Conservation (phyloP, 1,140 invertebrate genomes). For the Bathynomus jamesi region DNA sequence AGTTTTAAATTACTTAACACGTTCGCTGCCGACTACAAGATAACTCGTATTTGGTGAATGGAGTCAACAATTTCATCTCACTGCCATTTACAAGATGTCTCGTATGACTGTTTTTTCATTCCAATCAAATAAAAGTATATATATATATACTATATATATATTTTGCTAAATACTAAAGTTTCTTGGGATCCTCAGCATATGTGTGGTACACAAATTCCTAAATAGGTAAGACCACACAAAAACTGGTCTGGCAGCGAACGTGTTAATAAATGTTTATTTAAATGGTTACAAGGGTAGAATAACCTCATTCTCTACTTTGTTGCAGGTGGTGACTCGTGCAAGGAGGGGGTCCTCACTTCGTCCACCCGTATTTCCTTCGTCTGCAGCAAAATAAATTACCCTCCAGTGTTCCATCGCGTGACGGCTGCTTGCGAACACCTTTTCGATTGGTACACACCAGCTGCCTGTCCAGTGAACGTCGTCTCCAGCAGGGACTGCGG, state of each 20-base stretch:
- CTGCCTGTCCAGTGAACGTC: conserved; percentile 26
- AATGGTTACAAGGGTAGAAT: too few relatives aligned
- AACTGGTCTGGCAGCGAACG: too few relatives aligned
- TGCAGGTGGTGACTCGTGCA: conserved; percentile 29
- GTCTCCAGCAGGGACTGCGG: conserved; percentile 12
- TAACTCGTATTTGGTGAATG: too few relatives aligned
- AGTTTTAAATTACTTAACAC: too few relatives aligned
- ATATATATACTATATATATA: not conserved
- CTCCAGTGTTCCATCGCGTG: conserved; percentile 23
- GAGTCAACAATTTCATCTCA: too few relatives aligned
- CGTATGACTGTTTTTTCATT: too few relatives aligned
- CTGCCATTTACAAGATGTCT: too few relatives aligned
- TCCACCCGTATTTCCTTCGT: conserved; percentile 31
- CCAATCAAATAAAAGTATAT: not conserved
- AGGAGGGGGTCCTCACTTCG: conserved; percentile 19
- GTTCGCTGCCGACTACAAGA: too few relatives aligned
- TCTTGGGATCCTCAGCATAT: too few relatives aligned
- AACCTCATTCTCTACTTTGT: not conserved
- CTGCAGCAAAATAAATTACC: conserved; percentile 19
- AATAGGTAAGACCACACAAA: too few relatives aligned
- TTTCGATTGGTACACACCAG: conserved; percentile 29
- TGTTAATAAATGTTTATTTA: too few relatives aligned
- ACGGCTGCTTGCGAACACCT: conserved; percentile 29
- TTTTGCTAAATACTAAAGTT: not conserved
- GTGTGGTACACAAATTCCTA: too few relatives aligned